phyloP scores from a whole-genome alignment of 2,113 vertebrate species.

The Megaceryle maxima region DNA sequence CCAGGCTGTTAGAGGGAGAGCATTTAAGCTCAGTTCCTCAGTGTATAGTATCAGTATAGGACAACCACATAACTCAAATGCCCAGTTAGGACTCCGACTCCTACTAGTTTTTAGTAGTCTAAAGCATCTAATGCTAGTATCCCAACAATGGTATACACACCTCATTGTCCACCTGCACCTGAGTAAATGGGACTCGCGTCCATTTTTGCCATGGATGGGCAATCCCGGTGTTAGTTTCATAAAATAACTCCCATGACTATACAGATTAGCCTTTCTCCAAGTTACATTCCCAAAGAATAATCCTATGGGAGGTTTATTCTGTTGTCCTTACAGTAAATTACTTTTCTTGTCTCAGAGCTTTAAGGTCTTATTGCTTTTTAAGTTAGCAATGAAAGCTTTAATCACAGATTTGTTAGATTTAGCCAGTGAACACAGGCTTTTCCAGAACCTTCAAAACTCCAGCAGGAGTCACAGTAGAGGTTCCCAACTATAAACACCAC shows the following conservation, averaged over 20 bases:
- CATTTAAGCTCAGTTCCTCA: not conserved
- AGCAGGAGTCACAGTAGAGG: not conserved
- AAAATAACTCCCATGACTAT: not conserved
- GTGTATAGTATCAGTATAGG: not conserved
- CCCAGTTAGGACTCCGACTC: not conserved
- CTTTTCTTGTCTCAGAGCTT: slow-evolving; percentile 2
- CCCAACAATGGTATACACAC: not conserved
- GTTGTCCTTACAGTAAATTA: slow-evolving; percentile 33
- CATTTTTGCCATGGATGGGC: not conserved
- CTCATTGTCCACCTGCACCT: not conserved
- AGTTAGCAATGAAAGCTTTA: not conserved
- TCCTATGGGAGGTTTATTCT: slow-evolving; percentile 30
- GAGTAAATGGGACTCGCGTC: not conserved
- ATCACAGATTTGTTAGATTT: slow-evolving; percentile 49
- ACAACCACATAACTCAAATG: not conserved
- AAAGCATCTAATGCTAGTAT: not conserved
- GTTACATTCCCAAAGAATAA: slow-evolving; percentile 10
- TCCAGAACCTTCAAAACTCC: slow-evolving; percentile 3
- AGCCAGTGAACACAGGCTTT: not conserved
- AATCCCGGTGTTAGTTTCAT: not conserved
- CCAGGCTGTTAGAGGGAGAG: not conserved
- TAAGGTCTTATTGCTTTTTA: slow-evolving; percentile 43
- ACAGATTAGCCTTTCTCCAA: not conserved
- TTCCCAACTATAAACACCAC: not conserved
- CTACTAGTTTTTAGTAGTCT: not conserved